These are phyloP conservation scores for Sinonovacula constricta DNA, from an alignment of 1,140 invertebrate species.

Conservation along the genomic window DNA sequence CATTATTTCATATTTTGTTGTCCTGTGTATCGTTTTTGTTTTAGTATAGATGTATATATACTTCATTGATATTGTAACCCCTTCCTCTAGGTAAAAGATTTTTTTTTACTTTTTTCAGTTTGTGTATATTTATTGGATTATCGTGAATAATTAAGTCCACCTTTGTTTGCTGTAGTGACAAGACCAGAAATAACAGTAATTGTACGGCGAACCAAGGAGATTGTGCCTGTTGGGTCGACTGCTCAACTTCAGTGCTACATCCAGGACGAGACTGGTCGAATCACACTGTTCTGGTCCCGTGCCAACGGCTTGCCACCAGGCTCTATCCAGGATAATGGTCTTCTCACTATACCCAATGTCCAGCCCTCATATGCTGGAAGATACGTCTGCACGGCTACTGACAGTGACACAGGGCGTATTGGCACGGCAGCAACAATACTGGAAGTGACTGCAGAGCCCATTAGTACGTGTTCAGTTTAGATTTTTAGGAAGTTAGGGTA, in stretches of 20 bases:
- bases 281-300: conserved; percentile 73
- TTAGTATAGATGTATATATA: neutral
- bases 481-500: too few relatives aligned
- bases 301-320: conserved; percentile 79
- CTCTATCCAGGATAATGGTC: conserved; percentile 81
- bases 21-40: too few relatives aligned
- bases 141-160: too few relatives aligned
- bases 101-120: too few relatives aligned
- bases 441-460: conserved; percentile 55
- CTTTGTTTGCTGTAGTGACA: conserved; percentile 30
- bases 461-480: conserved; percentile 10
- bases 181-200: conserved; percentile 58
- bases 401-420: conserved; percentile 71
- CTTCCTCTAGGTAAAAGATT: too few relatives aligned
- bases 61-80: too few relatives aligned
- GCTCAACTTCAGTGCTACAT: conserved; percentile 73
- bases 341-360: conserved; percentile 86
- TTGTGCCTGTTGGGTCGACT: conserved; percentile 62
- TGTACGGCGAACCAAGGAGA: conserved; percentile 78
- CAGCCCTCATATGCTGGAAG: conserved; percentile 85
- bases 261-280: conserved; percentile 51
- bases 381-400: conserved; percentile 88
- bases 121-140: too few relatives aligned
- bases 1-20: too few relatives aligned
- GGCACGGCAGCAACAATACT: conserved; percentile 58